A percentile compares a stretch with the other conserved stretches of the same genome.
These are phyloP conservation scores for Acanthopleura granulata DNA, from an alignment of 2,888 invertebrate species.

Conservation along the genomic window DNA sequence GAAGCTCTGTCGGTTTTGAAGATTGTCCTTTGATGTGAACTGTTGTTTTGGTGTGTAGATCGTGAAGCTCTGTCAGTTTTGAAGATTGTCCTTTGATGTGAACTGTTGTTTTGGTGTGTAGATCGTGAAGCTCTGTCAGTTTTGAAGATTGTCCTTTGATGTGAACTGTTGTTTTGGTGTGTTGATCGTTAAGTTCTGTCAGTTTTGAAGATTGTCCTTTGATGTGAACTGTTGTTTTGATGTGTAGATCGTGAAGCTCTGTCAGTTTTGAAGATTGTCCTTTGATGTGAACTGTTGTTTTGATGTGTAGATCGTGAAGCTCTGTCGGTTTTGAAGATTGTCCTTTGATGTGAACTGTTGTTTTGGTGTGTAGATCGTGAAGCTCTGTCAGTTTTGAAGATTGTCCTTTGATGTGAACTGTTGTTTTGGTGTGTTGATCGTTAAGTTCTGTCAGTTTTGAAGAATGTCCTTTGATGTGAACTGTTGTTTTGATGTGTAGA, in stretches of 20 bases:
- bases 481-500: slow-evolving; percentile 72
- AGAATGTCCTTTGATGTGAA: slow-evolving; percentile 96
- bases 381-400: slow-evolving; percentile 92
- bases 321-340: slow-evolving; percentile 92
- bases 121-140: slow-evolving; percentile 88
- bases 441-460: slow-evolving; percentile 91
- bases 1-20: slow-evolving; percentile 93
- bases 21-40: slow-evolving; percentile 94
- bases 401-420: slow-evolving; percentile 92
- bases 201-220: slow-evolving; percentile 95
- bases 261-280: slow-evolving; percentile 93
- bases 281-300: slow-evolving; percentile 83
- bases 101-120: slow-evolving; percentile 73
- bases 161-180: slow-evolving; percentile 75
- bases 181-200: slow-evolving; percentile 87
- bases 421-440: slow-evolving; percentile 74
- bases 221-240: slow-evolving; percentile 79
- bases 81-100: slow-evolving; percentile 94
- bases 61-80: slow-evolving; percentile 91
- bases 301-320: slow-evolving; percentile 80
- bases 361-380: slow-evolving; percentile 77
- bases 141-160: slow-evolving; percentile 96
- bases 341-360: slow-evolving; percentile 88
- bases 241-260: slow-evolving; percentile 82
- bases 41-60: slow-evolving; percentile 72